These are phyloP conservation scores for Magallana nippona DNA, from an alignment of 2,888 invertebrate genomes.

Conservation along the genomic window DNA sequence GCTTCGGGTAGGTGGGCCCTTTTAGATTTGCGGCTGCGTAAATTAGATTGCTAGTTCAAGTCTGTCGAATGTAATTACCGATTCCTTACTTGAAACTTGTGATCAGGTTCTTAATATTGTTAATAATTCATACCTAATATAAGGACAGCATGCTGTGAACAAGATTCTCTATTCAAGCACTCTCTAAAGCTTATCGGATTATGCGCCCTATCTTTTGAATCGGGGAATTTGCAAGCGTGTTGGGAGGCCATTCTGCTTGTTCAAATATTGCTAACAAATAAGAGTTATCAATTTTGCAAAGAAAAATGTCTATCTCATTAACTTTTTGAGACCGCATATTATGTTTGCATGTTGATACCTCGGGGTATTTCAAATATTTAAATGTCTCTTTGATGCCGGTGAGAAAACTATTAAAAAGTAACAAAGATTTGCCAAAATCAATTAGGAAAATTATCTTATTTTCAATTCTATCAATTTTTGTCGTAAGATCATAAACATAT, in stretches of 20 bases:
- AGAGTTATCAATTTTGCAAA: constrained; percentile 32
- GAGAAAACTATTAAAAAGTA: constrained; percentile 27
- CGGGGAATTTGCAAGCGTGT: constrained; percentile 8
- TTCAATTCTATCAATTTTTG: not conserved
- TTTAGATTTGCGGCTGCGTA: constrained; percentile 1
- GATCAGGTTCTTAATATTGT: constrained; percentile 22
- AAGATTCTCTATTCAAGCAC: not conserved
- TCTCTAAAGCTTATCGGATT: not conserved
- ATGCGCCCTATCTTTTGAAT: constrained; percentile 4
- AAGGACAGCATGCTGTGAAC: not conserved
- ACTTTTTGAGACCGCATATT: constrained; percentile 30
- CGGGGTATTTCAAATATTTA: constrained; percentile 29
- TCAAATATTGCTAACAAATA: constrained; percentile 27
- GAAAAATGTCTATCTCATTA: constrained; percentile 31
- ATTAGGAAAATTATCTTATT: constrained; percentile 26
- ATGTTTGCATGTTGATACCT: constrained; percentile 29
- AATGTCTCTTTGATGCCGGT: constrained; percentile 24
- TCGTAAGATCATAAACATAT: not conserved
- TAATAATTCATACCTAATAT: constrained; percentile 33
- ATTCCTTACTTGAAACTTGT: not conserved
- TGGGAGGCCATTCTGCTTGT: constrained; percentile 25
- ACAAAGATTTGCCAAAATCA: constrained; percentile 32
- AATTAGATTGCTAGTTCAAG: constrained; percentile 4
- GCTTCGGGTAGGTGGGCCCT: constrained; percentile 8
- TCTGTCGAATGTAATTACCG: constrained; percentile 14